These are phyloP conservation scores for Seriola quinqueradiata DNA, from an alignment of 2,113 vertebrate genomes.

Conservation along the genomic window DNA sequence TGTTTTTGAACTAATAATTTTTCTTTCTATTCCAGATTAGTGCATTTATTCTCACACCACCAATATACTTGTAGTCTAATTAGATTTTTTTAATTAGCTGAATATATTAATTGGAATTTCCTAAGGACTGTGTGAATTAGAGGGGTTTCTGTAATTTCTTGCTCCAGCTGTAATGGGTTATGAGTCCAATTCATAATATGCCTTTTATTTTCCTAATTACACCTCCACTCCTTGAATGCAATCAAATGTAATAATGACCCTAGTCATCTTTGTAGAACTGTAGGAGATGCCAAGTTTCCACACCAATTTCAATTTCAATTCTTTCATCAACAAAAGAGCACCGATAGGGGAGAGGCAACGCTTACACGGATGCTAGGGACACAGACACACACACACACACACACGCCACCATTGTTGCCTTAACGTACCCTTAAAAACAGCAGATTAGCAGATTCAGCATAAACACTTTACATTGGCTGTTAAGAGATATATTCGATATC, in stretches of 20 bases:
- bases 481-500: too few relatives aligned
- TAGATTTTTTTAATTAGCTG: slow-evolving; percentile 35
- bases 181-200: slow-evolving; percentile 68
- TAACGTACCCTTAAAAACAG: too few relatives aligned
- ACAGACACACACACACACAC: not conserved
- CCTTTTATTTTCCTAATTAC: slow-evolving; percentile 73
- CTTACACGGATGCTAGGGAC: not conserved
- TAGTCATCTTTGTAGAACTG: not conserved
- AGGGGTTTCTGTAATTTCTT: slow-evolving; percentile 57
- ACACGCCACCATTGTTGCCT: not conserved
- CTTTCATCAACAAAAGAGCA: not conserved
- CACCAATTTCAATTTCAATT: not conserved
- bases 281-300: not conserved
- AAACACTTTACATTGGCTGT: too few relatives aligned
- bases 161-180: slow-evolving; percentile 63
- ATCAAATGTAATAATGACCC: slow-evolving; percentile 60
- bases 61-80: slow-evolving; percentile 57
- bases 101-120: slow-evolving; percentile 57
- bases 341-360: not conserved
- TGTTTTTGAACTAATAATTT: slow-evolving; percentile 7
- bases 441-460: too few relatives aligned
- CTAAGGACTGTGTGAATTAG: slow-evolving; percentile 40
- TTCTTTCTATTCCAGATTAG: slow-evolving; percentile 36
- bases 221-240: slow-evolving; percentile 45
- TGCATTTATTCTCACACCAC: slow-evolving; percentile 25